Evolutionary conservation across 2,888 invertebrate genomes (phyloP).

Genomic region (Sipha maydis): DNA sequence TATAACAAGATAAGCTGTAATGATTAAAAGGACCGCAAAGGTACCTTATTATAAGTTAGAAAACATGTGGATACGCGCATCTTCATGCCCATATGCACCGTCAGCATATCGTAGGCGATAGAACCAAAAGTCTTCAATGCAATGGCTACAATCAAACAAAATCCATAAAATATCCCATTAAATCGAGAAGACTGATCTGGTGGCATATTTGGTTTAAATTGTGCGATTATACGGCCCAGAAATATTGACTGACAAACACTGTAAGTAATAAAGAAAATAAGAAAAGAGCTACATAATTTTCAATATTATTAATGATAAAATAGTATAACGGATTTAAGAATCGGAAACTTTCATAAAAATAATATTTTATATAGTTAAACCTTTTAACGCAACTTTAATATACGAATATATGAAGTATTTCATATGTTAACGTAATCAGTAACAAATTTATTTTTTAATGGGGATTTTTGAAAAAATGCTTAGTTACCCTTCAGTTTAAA

Average conservation of each 20-base stretch:
- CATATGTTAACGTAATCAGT: no score
- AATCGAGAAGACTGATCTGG: constrained; percentile 22
- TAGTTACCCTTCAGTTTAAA: no score
- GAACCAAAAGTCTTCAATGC: constrained; percentile 57
- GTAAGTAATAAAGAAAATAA: neutral
- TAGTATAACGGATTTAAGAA: no score
- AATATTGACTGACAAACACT: constrained; percentile 71
- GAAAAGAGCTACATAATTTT: no score
- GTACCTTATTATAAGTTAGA: constrained; percentile 81
- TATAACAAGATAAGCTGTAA: neutral
- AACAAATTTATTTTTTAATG: no score
- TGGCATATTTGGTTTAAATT: constrained; percentile 67
- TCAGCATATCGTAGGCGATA: constrained; percentile 66
- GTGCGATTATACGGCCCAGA: constrained; percentile 70
- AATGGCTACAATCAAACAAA: constrained; percentile 37
- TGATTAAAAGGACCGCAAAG: constrained; percentile 32
- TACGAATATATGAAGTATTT: no score
- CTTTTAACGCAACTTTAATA: no score
- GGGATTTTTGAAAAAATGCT: no score
- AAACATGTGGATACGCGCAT: constrained; percentile 84
- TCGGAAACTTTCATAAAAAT: no score
- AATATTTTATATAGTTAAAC: no score
- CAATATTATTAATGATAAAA: no score
- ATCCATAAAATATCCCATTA: constrained; percentile 48
- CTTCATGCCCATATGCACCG: constrained; percentile 76